Evolutionary conservation across 1,140 invertebrate species (phyloP), one percentile per base, ranked within the genome.

Genomic region (Gryon sp.): DNA sequence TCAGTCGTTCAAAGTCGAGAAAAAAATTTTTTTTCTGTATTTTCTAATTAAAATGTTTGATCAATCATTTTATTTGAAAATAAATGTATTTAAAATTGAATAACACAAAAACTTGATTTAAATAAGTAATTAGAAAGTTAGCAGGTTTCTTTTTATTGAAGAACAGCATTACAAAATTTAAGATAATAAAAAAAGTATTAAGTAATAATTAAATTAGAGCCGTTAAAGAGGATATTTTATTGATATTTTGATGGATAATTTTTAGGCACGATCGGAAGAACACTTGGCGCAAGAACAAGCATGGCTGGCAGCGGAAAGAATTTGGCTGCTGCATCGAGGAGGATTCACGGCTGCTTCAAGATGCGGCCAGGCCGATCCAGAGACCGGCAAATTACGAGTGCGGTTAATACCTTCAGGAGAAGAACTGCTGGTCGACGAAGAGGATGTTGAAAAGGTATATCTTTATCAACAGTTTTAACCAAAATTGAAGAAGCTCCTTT

Each of bases 241-340:
- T 76, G 66, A 3, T 22, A 69, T 76, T 62, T 74, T 65, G n/a
- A n/a, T 62, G 55, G 12, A 18, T 73, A 68, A n/a, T 78, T 78
- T 78, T 78, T 70, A 96, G 94, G 94, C 93, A 0, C 94, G 94
- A 85, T 93, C 94, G 0, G 95, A 96, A 78, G 94, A 96, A 79
- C 92, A 95, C 83, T 83, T 95, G 38, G 92, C 92, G n/a, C 91
- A 92, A 72, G 94, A 96, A 82, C 93, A 94, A 80, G 92, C 92
- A 85, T 95, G 94, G 94, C 86, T 95, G 68, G 92, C 94, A 59
- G 91, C 94, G 7, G 94, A 96, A 76, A 92, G 92, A 60, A 91
- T 97, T 78, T 99, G 97, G 97, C 87, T 98, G 66, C 92, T 97
- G 5, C 97, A 98, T 85, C 92, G 95, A 26, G 94, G 93, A 19